These are phyloP conservation scores for Dicyrtoma fusca DNA, from an alignment of 2,888 invertebrate genomes.

Conservation along the genomic window DNA sequence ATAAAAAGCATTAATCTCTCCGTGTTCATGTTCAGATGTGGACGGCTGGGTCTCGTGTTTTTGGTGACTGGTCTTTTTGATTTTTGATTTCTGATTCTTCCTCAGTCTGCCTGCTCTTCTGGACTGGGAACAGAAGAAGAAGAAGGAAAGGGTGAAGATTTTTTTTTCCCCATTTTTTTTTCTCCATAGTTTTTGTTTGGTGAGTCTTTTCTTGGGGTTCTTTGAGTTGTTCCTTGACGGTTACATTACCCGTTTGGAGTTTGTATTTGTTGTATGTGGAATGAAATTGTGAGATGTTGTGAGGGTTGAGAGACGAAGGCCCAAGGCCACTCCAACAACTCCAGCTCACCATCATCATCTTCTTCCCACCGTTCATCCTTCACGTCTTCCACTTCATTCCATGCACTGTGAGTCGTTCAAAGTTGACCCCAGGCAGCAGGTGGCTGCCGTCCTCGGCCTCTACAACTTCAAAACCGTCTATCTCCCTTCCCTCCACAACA, in stretches of 20 bases:
- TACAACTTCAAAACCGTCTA: background rate
- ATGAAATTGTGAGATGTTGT: slow-evolving; percentile 23
- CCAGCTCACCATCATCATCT: no score
- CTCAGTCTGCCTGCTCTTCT: no score
- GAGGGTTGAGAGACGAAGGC: slow-evolving; percentile 18
- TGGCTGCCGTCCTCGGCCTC: slow-evolving; percentile 43
- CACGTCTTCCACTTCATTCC: no score
- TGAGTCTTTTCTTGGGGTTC: slow-evolving; percentile 33
- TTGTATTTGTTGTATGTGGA: background rate
- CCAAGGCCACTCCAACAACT: no score
- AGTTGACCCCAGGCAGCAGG: slow-evolving; percentile 53
- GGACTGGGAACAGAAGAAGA: no score
- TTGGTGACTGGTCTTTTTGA: no score
- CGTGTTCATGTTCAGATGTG: no score
- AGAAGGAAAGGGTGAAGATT: background rate
- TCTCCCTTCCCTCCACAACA: slow-evolving; percentile 2
- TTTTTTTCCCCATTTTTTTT: background rate
- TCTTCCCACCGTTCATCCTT: slow-evolving; percentile 27
- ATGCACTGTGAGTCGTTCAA: background rate
- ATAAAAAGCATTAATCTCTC: no score
- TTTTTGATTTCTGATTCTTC: no score
- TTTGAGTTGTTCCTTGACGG: slow-evolving; percentile 38
- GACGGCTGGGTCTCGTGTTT: no score
- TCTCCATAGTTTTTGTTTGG: background rate
- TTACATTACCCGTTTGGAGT: slow-evolving; percentile 40